Percentiles rank a stretch among this genome's conserved stretches.
Evolutionary conservation across 35 echinoderm and acorn worm species (phyloP).

Genomic region (Antedon bifida): DNA sequence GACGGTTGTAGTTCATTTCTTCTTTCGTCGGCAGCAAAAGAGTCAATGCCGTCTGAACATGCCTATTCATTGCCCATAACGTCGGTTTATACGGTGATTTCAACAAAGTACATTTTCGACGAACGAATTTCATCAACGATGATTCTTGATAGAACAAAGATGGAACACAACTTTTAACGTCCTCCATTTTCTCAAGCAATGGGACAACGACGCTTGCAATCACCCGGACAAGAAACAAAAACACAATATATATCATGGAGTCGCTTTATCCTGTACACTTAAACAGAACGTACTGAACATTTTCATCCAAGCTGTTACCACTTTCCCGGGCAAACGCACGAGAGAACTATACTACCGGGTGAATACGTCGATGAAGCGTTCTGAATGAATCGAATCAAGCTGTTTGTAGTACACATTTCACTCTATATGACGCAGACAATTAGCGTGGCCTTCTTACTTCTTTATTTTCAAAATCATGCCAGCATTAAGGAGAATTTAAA

Average conservation of each 20-base stretch:
- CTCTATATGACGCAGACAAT: neutral
- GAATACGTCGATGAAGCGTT: no score
- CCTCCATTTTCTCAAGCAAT: neutral
- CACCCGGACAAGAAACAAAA: neutral
- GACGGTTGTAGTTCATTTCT: constrained; percentile 21
- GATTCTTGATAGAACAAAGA: constrained; percentile 4
- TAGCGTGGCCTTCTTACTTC: neutral
- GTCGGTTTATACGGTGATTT: neutral
- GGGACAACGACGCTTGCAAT: neutral
- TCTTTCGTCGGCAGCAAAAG: neutral
- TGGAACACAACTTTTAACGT: neutral
- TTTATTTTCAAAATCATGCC: neutral
- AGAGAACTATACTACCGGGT: no score
- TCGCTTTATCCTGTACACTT: neutral
- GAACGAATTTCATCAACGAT: neutral
- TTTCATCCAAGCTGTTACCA: neutral
- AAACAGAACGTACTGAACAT: neutral
- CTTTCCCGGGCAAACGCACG: no score
- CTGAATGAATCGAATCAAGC: no score
- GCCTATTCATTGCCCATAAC: neutral
- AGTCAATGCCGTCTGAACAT: neutral
- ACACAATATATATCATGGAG: neutral
- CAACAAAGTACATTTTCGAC: neutral
- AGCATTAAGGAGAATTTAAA: neutral
- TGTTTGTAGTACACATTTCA: no score